Percentiles rank a stretch among this genome's conserved stretches.
These are phyloP conservation scores for Acanthisitta chloris DNA, from an alignment of 2,113 vertebrate species.

Conservation along the genomic window DNA sequence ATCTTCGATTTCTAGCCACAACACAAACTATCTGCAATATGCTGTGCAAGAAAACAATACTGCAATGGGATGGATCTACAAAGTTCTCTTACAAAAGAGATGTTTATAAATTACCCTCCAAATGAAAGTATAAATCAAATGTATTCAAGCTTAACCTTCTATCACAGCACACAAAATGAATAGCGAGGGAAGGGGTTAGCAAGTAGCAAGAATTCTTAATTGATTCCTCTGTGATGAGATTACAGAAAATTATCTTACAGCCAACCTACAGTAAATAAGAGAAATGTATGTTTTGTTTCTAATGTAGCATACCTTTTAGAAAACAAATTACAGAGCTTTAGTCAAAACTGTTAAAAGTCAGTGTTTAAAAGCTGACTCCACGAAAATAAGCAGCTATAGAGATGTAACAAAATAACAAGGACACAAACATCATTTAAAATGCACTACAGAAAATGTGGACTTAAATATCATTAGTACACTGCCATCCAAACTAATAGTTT, in stretches of 20 bases:
- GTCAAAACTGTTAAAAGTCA: constrained; percentile 14
- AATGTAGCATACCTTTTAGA: constrained; percentile 10
- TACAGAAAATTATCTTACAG: neutral
- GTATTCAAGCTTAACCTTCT: neutral
- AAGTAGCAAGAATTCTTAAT: neutral
- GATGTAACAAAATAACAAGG: constrained; percentile 13
- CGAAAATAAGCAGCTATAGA: constrained; percentile 4
- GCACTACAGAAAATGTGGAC: constrained; percentile 1
- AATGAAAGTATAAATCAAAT: neutral
- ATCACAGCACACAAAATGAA: neutral
- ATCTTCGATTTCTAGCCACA: neutral
- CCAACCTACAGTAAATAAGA: neutral
- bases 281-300: constrained; percentile 10
- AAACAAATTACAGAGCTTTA: constrained; percentile 29
- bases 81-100: neutral
- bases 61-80: neutral
- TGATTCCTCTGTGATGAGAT: neutral
- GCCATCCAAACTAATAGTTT: neutral
- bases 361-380: neutral
- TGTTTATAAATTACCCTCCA: neutral
- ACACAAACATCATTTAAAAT: neutral
- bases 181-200: neutral
- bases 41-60: neutral
- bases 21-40: neutral
- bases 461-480: neutral